Evolutionary conservation across 2,113 vertebrate species (phyloP), one percentile per base, ranked within the genome.

Genomic region (Phyllostomus discolor): DNA sequence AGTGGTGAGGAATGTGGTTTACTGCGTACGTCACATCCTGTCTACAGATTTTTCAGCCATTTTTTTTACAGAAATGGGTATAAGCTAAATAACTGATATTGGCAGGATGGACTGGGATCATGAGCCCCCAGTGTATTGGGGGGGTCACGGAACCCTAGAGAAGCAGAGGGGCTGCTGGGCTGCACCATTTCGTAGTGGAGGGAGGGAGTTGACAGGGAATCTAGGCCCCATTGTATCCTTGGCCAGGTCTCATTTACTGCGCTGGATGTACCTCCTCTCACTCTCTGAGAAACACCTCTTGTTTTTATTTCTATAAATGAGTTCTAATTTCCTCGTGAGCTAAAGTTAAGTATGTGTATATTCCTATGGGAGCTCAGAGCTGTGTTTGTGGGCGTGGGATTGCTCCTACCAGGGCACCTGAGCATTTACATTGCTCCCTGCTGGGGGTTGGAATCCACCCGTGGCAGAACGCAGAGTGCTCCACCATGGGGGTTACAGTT

Each of bases 281-380:
- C 19, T 73, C 19, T 1, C 33, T 62, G 9, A 38, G 72, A 90
- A 86, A 15, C 3, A 79, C 31, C 38, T 88, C n/a, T 84, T 91
- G 20, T 16, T 93, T 94, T 97, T 82, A 84, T 81, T 85, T 94
- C 20, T 91, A 24, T 57, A 73, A 73, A 69, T 50, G 73, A 72
- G 50, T n/a, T 88, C 85, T 91, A 1, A 69, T 93, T 89, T 92
- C n/a, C 82, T 93, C 31, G 38, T 16, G 26, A 81, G 4, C n/a
- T 85, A 52, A 73, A 70, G 35, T 35, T n/a, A 88, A 66, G 12
- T 64, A 41, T 14, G 14, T 64, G 28, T 31, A 64, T 79, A 76
- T 73, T 67, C 41, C 43, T 24, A 70, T 9, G 38, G 19, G 46
- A 48, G 46, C 17, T 31, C 31, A 19, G 35, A 66, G 14, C 46